Evolutionary conservation across 2,113 vertebrate species (phyloP).

Genomic region (Melanerpes aurifrons): DNA sequence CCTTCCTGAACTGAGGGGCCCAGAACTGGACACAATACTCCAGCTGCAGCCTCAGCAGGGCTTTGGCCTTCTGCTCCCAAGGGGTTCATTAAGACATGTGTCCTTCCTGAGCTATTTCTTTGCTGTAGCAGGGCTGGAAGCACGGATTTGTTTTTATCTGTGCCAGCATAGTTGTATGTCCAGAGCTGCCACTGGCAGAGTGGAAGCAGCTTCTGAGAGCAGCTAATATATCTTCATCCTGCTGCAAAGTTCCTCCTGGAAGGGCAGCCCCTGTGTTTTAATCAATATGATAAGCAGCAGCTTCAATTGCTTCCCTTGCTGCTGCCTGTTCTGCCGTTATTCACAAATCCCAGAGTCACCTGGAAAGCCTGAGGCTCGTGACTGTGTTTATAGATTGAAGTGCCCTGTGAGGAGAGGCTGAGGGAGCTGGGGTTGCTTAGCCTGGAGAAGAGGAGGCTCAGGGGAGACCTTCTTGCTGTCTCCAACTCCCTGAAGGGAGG

Average conservation of each 20-base stretch:
- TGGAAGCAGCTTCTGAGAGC: background rate
- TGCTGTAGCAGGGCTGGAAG: background rate
- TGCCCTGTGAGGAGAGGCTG: no score
- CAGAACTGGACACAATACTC: no score
- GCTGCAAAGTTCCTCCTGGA: conserved; percentile 1
- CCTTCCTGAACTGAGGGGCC: no score
- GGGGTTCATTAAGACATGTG: conserved; percentile 25
- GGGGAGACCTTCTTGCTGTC: no score
- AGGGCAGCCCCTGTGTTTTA: background rate
- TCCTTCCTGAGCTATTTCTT: background rate
- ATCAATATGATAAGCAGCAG: background rate
- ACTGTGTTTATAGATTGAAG: background rate
- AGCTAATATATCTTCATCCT: background rate
- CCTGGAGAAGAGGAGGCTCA: no score
- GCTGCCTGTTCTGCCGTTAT: background rate
- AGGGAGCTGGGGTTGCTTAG: no score
- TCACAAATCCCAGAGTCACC: background rate
- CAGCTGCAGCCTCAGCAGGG: no score
- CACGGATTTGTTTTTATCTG: background rate
- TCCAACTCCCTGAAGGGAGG: no score
- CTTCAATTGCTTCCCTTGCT: background rate
- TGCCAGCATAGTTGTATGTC: background rate
- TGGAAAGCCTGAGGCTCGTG: background rate
- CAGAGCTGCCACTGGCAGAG: background rate
- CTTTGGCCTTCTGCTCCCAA: background rate